Conservation (phyloP, 2,797 vertebrate genomes). For the Paedocypris micromegethes region DNA sequence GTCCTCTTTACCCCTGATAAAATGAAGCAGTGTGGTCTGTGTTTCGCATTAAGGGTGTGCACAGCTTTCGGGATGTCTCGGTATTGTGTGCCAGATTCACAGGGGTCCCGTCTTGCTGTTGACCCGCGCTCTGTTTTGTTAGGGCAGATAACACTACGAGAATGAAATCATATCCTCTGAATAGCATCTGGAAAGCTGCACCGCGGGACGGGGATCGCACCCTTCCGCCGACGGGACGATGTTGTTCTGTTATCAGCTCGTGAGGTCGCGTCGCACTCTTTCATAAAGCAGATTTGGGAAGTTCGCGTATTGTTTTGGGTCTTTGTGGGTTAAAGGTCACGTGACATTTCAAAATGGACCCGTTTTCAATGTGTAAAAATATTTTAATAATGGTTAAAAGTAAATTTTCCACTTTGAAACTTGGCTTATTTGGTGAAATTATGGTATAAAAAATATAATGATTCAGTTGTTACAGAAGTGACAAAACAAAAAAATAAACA, state of each 20-base stretch:
- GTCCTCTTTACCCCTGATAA: no score
- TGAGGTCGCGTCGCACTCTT: constrained; percentile 22
- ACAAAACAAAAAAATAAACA: no score
- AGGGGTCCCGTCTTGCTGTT: constrained; percentile 47
- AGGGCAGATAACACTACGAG: constrained; percentile 51
- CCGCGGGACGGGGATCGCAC: constrained; percentile 55
- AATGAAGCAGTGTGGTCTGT: constrained; percentile 13
- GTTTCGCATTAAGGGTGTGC: constrained; percentile 29
- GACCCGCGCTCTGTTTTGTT: constrained; percentile 52
- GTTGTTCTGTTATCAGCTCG: constrained; percentile 18
- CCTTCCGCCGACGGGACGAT: constrained; percentile 62
- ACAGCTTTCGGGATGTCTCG: constrained; percentile 24
- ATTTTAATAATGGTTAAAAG: no score
- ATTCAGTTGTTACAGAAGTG: no score
- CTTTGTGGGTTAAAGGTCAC: no score
- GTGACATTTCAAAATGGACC: no score
- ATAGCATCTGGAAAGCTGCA: constrained; percentile 72
- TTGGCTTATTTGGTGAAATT: no score
- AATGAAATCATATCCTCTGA: constrained; percentile 67
- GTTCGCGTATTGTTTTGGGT: background rate
- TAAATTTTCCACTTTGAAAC: no score
- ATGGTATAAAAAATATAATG: no score
- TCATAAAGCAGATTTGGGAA: constrained; percentile 35
- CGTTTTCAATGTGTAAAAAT: no score
- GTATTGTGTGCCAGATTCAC: constrained; percentile 40